Evolutionary conservation across 2,888 invertebrate species (phyloP), one percentile per base, ranked within the genome.

Genomic region (Eupithecia insigniata): DNA sequence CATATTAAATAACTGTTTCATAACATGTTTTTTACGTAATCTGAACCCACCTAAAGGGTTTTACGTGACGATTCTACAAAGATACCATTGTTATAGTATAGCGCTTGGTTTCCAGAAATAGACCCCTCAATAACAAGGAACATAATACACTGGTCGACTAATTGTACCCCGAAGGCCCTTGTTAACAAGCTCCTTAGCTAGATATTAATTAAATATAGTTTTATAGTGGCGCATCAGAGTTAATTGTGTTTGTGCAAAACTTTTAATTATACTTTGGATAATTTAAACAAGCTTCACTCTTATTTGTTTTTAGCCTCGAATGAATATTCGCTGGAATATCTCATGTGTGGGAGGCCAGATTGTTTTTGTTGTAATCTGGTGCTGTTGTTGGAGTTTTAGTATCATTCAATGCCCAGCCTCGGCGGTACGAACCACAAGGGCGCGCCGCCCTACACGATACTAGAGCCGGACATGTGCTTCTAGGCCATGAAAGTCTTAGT

Each of bases 181-280:
- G 43, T 43, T 65, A 65, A 30, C 65, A 8, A 65, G 16, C 64
- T 65, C 28, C 43, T 14, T 65, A 65, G 39, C 43, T 16, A 28
- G 55, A 26, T 26, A 78, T 75, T 80, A 73, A 77, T 75, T 77
- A 77, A 77, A 51, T 66, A 62, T 73, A 73, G 68, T 67, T 72
- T 71, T 67, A 72, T 60, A 32, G 32, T 39, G 28, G 60, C 51
- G 67, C 61, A 71, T 72, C 66, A 66, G 32, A 58, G 39, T 60
- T 18, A 55, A 55, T 4, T 55, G 55, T 55, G 55, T 55, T 55
- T 36, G 39, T 67, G 62, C 22, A 18, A n/a, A 67, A 30, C 36
- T 55, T 43, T 39, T 64, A 46, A 46, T 67, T 34, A 67, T 26
- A 39, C 39, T 39, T 65, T 65, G 43, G 12, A 32, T 62, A 51